A percentile compares a stretch with the other conserved stretches of the same genome.
Conservation (phyloP, 2,113 vertebrate species). For the Callionymus lyra region DNA sequence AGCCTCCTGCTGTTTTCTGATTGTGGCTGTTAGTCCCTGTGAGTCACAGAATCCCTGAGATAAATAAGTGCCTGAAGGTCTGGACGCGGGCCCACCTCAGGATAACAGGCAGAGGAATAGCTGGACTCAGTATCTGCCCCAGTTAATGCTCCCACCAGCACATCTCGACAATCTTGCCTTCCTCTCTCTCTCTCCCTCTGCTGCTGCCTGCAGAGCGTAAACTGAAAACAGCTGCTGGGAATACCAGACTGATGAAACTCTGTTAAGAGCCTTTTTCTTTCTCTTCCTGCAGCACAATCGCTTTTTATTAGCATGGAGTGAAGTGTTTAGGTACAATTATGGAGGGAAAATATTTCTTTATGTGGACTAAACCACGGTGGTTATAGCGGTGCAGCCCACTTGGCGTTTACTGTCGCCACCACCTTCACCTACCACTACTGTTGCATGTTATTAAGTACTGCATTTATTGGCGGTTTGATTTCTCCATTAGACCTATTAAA, state of each 20-base stretch:
- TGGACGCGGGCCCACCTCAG: constrained; percentile 59
- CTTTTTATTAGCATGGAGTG: constrained; percentile 68
- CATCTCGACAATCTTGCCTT: constrained; percentile 61
- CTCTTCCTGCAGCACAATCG: constrained; percentile 62
- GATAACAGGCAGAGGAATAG: constrained; percentile 58
- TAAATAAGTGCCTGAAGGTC: constrained; percentile 62
- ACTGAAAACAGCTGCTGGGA: constrained; percentile 76
- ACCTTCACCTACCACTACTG: neutral
- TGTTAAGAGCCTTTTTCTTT: constrained; percentile 54
- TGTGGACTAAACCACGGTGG: constrained; percentile 45
- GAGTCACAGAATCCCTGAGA: constrained; percentile 58
- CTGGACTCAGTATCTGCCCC: constrained; percentile 57
- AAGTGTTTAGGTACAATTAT: constrained; percentile 65
- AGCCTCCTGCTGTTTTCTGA: constrained; percentile 42
- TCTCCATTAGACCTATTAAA: too few relatives aligned
- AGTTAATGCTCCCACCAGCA: constrained; percentile 61
- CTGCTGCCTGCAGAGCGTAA: constrained; percentile 62
- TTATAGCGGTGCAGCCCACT: constrained; percentile 19
- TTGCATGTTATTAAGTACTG: neutral
- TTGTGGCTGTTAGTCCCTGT: constrained; percentile 44
- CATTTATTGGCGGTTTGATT: neutral
- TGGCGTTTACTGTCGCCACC: neutral
- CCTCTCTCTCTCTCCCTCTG: constrained; percentile 30
- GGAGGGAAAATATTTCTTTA: constrained; percentile 62
- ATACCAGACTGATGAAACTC: constrained; percentile 77